Conservation (phyloP, 2,888 invertebrate species). For the Prosopocoilus inquinatus region DNA sequence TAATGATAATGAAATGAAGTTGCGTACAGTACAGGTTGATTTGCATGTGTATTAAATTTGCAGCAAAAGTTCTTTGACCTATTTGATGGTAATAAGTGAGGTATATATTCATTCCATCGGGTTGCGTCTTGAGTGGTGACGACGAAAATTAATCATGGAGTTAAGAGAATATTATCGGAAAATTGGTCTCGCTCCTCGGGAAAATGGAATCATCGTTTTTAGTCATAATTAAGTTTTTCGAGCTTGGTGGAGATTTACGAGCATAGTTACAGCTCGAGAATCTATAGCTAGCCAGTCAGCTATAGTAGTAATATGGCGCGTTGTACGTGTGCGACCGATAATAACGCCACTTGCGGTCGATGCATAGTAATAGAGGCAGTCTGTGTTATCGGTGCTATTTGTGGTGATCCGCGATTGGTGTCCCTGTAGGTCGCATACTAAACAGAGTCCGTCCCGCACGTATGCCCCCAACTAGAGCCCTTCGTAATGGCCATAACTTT, state of each 20-base stretch:
- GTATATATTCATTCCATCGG: slow-evolving; percentile 11
- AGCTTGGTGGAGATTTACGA: slow-evolving; percentile 25
- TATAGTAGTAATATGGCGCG: slow-evolving; percentile 8
- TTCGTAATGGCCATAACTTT: slow-evolving; percentile 20
- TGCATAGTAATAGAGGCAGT: slow-evolving; percentile 23
- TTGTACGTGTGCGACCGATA: slow-evolving; percentile 22
- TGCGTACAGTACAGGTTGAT: too few relatives aligned
- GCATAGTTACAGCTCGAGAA: slow-evolving; percentile 15
- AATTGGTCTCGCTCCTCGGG: slow-evolving; percentile 28
- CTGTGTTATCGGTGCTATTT: slow-evolving; percentile 28
- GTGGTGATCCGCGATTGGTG: slow-evolving; percentile 28
- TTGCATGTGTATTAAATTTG: neutral
- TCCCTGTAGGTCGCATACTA: slow-evolving; percentile 25
- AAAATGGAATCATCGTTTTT: slow-evolving; percentile 31
- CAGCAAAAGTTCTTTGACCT: neutral
- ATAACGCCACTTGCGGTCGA: slow-evolving; percentile 23
- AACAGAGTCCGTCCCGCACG: slow-evolving; percentile 14
- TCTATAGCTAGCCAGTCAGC: slow-evolving; percentile 5
- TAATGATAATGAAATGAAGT: neutral
- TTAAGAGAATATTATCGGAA: slow-evolving; percentile 31
- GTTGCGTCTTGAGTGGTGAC: slow-evolving; percentile 25
- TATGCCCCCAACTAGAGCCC: slow-evolving; percentile 14
- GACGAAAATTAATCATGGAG: slow-evolving; percentile 28
- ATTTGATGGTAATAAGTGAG: neutral
- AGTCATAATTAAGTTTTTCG: slow-evolving; percentile 30